Percentiles rank a stretch among this genome's conserved stretches.
These are phyloP conservation scores for Limnothrissa miodon DNA, from an alignment of 2,113 vertebrate genomes.

Conservation along the genomic window DNA sequence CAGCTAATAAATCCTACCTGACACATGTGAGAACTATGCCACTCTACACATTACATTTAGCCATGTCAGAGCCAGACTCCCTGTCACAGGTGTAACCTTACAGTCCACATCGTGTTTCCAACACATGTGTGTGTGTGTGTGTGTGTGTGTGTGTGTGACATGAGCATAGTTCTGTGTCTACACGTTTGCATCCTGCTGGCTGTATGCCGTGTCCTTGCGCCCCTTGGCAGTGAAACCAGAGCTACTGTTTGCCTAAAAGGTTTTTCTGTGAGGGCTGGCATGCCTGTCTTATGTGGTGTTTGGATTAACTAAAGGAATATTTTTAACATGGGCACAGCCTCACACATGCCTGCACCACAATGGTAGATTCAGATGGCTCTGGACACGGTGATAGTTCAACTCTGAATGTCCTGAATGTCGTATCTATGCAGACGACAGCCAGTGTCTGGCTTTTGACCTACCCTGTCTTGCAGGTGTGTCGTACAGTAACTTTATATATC, in stretches of 20 bases:
- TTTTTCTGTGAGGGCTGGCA: neutral
- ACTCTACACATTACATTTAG: neutral
- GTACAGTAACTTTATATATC: neutral
- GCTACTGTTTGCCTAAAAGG: conserved; percentile 31
- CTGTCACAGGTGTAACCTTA: conserved; percentile 46
- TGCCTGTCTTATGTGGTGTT: conserved; percentile 14
- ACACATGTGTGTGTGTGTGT: conserved; percentile 34
- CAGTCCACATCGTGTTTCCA: conserved; percentile 51
- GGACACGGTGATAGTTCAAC: conserved; percentile 1
- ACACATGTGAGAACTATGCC: conserved; percentile 9
- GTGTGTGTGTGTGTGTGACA: conserved; percentile 9
- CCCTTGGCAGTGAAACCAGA: conserved; percentile 36
- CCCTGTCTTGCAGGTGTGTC: neutral
- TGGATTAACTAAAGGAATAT: conserved; percentile 39
- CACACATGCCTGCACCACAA: conserved; percentile 29
- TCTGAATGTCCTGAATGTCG: neutral
- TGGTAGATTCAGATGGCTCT: neutral
- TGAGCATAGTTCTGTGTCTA: conserved; percentile 59
- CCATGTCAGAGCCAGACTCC: conserved; percentile 21
- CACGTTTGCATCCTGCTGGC: conserved; percentile 46
- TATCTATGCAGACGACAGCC: neutral
- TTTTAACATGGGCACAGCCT: conserved; percentile 39
- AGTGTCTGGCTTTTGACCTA: neutral
- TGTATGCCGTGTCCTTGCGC: conserved; percentile 57
- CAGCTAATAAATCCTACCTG: neutral